These are phyloP conservation scores for Melipona quadrifasciata DNA, from an alignment of 1,140 invertebrate genomes.

Conservation along the genomic window DNA sequence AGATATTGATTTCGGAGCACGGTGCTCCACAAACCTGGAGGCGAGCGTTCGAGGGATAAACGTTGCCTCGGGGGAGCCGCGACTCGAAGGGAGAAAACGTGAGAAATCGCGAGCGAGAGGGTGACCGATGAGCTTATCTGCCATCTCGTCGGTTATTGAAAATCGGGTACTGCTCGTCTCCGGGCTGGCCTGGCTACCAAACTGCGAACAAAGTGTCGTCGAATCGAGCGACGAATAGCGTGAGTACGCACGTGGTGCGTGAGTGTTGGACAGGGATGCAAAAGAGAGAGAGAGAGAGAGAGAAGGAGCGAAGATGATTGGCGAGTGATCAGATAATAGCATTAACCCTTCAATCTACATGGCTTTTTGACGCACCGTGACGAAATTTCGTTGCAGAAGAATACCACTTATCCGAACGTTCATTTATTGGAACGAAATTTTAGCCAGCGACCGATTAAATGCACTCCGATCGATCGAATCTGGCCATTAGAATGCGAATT, in stretches of 20 bases:
- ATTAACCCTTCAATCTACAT: not conserved
- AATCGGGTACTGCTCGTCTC: slow-evolving; percentile 40
- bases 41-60: slow-evolving; percentile 42
- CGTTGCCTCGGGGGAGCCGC: slow-evolving; percentile 4
- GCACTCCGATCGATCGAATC: no score
- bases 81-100: slow-evolving; percentile 38
- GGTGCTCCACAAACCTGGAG: slow-evolving; percentile 36
- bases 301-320: not conserved
- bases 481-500: no score
- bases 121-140: slow-evolving; percentile 51
- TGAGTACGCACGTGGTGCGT: no score
- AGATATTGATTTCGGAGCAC: slow-evolving; percentile 64
- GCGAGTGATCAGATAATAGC: not conserved
- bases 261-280: no score
- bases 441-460: not conserved
- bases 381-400: not conserved
- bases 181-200: not conserved
- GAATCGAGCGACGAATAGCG: not conserved
- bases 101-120: slow-evolving; percentile 58
- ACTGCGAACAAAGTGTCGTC: slow-evolving; percentile 5
- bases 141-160: slow-evolving; percentile 64
- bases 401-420: not conserved
- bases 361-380: not conserved
- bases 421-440: not conserved
- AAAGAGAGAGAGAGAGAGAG: not conserved